Conservation (phyloP, 2,888 invertebrate species). For the Acrocyrtus sp. region DNA sequence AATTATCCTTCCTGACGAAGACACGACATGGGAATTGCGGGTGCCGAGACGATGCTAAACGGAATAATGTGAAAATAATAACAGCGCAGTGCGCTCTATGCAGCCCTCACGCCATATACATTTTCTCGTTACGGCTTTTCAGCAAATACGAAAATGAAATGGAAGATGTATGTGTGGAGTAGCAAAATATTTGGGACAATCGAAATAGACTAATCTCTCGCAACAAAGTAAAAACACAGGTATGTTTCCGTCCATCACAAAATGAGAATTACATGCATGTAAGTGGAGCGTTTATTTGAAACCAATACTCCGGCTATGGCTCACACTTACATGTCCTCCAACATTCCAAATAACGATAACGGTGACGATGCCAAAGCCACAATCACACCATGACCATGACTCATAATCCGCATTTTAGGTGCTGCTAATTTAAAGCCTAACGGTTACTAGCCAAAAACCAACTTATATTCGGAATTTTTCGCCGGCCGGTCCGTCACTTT, state of each 20-base stretch:
- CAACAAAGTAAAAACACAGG: background rate
- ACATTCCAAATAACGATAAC: background rate
- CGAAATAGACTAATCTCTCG: background rate
- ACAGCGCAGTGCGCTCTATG: no score
- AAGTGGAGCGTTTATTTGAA: background rate
- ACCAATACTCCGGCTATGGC: background rate
- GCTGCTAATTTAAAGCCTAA: conserved; percentile 23
- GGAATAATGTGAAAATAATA: no score
- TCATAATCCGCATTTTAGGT: conserved; percentile 6
- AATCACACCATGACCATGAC: conserved; percentile 6
- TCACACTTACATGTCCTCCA: background rate
- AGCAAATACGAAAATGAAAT: no score
- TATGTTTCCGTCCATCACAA: background rate
- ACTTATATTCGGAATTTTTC: conserved; percentile 8
- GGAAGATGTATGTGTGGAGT: no score
- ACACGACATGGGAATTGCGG: no score
- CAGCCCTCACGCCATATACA: no score
- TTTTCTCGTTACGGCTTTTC: no score
- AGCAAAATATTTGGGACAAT: background rate
- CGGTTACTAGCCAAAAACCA: conserved; percentile 31
- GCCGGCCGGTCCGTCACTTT: background rate
- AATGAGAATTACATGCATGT: no score
- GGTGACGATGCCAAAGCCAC: background rate
- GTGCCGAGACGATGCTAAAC: no score
- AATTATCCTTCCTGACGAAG: no score